Conservation (phyloP, 2,797 vertebrate species). For the Cirrhinus molitorella region DNA sequence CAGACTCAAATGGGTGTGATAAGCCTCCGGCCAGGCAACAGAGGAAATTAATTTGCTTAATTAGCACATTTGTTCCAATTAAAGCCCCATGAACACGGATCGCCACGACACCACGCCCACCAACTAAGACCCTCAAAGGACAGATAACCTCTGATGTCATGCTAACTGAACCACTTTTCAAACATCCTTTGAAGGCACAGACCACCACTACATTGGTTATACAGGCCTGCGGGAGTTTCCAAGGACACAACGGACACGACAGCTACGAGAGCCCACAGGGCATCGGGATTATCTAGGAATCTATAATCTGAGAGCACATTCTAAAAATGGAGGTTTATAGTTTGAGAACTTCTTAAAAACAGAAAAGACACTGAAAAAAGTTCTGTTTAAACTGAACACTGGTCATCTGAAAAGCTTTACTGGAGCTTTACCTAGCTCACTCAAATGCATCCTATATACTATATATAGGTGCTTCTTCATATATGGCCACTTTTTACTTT, state of each 20-base stretch:
- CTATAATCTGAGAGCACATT: neutral
- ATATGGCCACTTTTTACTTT: neutral
- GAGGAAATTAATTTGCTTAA: conserved; percentile 85
- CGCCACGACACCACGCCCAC: conserved; percentile 47
- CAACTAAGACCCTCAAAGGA: conserved; percentile 10
- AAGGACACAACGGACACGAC: neutral
- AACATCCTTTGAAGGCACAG: neutral
- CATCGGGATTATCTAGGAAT: neutral
- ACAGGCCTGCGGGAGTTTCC: conserved; percentile 1
- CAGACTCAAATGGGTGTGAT: conserved; percentile 81
- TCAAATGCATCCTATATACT: neutral
- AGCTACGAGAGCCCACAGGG: conserved; percentile 10
- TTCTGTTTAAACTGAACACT: neutral
- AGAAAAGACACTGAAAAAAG: neutral
- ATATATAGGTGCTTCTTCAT: neutral
- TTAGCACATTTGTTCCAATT: conserved; percentile 85
- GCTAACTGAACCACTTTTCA: conserved; percentile 31
- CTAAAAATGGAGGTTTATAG: neutral
- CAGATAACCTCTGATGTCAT: neutral
- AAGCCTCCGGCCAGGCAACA: conserved; percentile 71
- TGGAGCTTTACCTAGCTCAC: neutral
- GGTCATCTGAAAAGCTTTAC: neutral
- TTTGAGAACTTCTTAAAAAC: neutral
- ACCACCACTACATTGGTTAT: neutral
- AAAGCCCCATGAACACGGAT: conserved; percentile 74